Conservation (phyloP, 2,888 invertebrate genomes). For the Neoaliturus tenellus region DNA sequence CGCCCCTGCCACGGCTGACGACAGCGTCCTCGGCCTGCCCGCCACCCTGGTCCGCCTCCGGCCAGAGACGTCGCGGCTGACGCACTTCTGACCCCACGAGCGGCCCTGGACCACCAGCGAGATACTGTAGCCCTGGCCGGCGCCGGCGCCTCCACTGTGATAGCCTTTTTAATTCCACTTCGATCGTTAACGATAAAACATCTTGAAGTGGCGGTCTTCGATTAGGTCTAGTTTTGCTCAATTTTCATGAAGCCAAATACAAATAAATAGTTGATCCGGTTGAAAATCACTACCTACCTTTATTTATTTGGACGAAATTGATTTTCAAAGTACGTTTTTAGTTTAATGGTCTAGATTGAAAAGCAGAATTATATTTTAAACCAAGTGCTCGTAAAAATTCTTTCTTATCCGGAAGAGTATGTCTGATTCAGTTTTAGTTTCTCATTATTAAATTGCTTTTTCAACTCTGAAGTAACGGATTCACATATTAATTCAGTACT, state of each 20-base stretch:
- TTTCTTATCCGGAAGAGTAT: too few species aligned
- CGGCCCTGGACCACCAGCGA: slow-evolving; percentile 65
- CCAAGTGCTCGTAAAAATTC: too few species aligned
- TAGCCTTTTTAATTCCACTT: neutral
- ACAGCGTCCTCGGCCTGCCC: slow-evolving; percentile 17
- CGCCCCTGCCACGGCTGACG: neutral
- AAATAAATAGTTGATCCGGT: neutral
- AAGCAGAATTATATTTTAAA: too few species aligned
- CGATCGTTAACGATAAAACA: neutral
- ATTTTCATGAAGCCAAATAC: slow-evolving; percentile 1
- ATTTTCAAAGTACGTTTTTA: too few species aligned
- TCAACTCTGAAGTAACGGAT: too few species aligned
- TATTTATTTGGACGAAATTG: too few species aligned
- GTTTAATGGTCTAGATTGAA: too few species aligned
- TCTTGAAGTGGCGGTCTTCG: neutral
- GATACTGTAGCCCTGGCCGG: slow-evolving; percentile 57
- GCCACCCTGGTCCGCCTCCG: slow-evolving; percentile 6
- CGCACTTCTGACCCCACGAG: slow-evolving; percentile 64
- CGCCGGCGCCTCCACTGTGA: slow-evolving; percentile 4
- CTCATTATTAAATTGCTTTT: too few species aligned
- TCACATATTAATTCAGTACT: too few species aligned
- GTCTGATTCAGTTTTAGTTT: too few species aligned
- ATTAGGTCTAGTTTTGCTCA: neutral
- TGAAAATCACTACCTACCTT: too few species aligned
- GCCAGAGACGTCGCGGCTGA: slow-evolving; percentile 36